Conservation (phyloP, 2,888 invertebrate species). For the Zaprionus bogoriensis region DNA sequence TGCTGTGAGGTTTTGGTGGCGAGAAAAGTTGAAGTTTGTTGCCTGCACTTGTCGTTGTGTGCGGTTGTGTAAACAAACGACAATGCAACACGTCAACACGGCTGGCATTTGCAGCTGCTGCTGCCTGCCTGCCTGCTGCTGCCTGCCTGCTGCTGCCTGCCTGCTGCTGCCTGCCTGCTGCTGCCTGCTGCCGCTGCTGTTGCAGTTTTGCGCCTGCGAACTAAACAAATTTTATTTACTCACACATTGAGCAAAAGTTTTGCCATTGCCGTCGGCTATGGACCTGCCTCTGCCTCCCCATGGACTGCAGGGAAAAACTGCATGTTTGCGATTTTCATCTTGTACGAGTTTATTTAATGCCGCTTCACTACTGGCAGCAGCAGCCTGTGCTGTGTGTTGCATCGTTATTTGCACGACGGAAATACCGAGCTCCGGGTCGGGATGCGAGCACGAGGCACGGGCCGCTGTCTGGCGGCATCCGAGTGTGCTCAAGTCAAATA, state of each 20-base stretch:
- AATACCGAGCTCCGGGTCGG: conserved; percentile 15
- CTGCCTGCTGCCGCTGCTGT: conserved; percentile 26
- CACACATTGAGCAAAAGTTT: conserved; percentile 61
- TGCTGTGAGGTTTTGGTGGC: conserved; percentile 5
- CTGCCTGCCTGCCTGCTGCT: too few relatives aligned
- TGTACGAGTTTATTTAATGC: conserved; percentile 67
- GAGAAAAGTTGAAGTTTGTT: conserved; percentile 33
- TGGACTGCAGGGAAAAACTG: conserved; percentile 24
- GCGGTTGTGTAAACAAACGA: conserved; percentile 45
- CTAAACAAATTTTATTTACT: conserved; percentile 73
- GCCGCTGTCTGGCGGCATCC: conserved; percentile 46
- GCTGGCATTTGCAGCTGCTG: conserved; percentile 11
- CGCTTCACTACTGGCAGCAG: conserved; percentile 34
- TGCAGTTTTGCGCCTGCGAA: conserved; percentile 54
- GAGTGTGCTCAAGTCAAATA: conserved; percentile 70
- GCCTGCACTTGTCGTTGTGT: conserved; percentile 42
- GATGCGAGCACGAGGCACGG: not conserved
- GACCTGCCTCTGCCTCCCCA: not conserved
- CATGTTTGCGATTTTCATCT: conserved; percentile 71
- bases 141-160: too few relatives aligned
- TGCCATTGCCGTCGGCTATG: conserved; percentile 45
- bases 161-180: too few relatives aligned
- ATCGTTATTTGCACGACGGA: conserved; percentile 38
- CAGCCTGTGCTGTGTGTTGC: conserved; percentile 44
- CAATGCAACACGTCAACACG: conserved; percentile 56